Percentiles rank a stretch among this genome's conserved stretches.
Evolutionary conservation across 2,888 invertebrate species (phyloP).

Genomic region (Apamea epomidion): DNA sequence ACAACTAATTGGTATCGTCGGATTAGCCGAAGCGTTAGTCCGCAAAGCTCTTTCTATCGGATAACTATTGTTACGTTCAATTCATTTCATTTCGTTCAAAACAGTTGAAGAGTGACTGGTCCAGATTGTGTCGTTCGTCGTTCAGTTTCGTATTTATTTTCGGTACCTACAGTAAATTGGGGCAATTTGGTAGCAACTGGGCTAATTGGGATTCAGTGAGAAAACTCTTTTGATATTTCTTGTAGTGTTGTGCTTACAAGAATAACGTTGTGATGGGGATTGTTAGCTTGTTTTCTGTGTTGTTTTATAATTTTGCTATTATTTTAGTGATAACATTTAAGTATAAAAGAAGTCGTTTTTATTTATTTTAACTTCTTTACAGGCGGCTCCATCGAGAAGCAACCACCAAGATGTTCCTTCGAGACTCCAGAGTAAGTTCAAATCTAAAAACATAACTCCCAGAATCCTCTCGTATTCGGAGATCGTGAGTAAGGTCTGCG

Average conservation of each 20-base stretch:
- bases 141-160: slow-evolving; percentile 50
- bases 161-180: slow-evolving; percentile 53
- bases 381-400: background rate
- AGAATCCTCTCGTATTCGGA: background rate
- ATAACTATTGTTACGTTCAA: slow-evolving; percentile 63
- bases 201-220: slow-evolving; percentile 62
- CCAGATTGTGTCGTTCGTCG: slow-evolving; percentile 44
- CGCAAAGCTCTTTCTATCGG: slow-evolving; percentile 76
- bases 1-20: slow-evolving; percentile 83
- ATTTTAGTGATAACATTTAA: background rate
- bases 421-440: background rate
- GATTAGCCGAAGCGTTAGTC: slow-evolving; percentile 82
- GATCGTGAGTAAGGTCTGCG: background rate
- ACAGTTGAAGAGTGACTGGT: slow-evolving; percentile 47
- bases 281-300: slow-evolving; percentile 13
- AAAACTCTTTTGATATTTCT: slow-evolving; percentile 43
- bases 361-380: background rate
- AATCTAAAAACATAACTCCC: background rate
- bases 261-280: slow-evolving; percentile 26
- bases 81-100: slow-evolving; percentile 40
- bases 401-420: background rate
- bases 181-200: slow-evolving; percentile 49
- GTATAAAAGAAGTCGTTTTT: background rate
- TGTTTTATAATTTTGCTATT: background rate
- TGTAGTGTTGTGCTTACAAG: slow-evolving; percentile 21